phyloP scores from a whole-genome alignment of 1,140 invertebrate genomes.

The Drosophila nigrodunni region DNA sequence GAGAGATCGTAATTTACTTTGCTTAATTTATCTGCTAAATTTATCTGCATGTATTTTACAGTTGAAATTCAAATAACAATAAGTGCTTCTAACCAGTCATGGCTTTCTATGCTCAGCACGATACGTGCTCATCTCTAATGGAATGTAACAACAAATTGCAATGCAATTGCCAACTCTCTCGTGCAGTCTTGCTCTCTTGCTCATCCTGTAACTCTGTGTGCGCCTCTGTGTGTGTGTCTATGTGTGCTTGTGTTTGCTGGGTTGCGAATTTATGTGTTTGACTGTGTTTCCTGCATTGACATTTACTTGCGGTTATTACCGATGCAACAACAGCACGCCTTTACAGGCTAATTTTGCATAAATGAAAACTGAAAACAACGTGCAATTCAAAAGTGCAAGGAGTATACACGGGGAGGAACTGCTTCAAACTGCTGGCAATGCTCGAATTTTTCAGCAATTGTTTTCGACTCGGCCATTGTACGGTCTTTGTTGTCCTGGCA shows the following conservation, averaged over 20 bases:
- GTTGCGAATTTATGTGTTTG: conserved; percentile 66
- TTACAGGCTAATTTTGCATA: conserved; percentile 57
- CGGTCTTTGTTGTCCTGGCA: conserved; percentile 46
- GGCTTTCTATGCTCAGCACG: too few species aligned
- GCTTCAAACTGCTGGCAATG: conserved; percentile 6
- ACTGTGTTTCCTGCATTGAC: conserved; percentile 73
- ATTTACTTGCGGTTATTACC: conserved; percentile 78
- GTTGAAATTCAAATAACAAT: too few species aligned
- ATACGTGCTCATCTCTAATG: too few species aligned
- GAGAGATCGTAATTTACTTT: too few species aligned
- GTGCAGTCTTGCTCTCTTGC: neutral
- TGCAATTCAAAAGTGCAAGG: conserved; percentile 15
- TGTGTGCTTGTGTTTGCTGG: conserved; percentile 9
- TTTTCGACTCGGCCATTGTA: conserved; percentile 47
- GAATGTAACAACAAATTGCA: conserved; percentile 69
- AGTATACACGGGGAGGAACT: neutral
- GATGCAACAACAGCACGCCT: conserved; percentile 35
- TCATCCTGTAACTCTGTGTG: conserved; percentile 12
- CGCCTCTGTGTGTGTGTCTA: conserved; percentile 15
- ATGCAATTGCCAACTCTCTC: conserved; percentile 63
- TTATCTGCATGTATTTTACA: too few species aligned
- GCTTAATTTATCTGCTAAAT: too few species aligned
- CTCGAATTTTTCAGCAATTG: conserved; percentile 66
- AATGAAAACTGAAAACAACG: conserved; percentile 53
- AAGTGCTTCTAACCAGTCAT: too few species aligned